Evolutionary conservation across 1,140 invertebrate species (phyloP), one percentile per base, ranked within the genome.

Genomic region (Anastatus disparis): DNA sequence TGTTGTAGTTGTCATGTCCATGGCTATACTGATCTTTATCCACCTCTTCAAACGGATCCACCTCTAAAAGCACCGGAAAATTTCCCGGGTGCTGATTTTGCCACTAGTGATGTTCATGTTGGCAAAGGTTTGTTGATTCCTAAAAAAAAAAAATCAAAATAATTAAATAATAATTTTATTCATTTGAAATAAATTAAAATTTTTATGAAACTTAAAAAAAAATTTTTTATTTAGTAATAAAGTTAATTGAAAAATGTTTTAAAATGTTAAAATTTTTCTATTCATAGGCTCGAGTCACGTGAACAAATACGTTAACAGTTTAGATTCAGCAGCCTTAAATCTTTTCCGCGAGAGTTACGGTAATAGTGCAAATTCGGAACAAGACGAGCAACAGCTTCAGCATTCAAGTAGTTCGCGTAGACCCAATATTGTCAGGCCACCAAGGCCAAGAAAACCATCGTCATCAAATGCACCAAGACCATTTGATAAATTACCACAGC

Each of bases 1-100:
- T 94, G 93, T 73, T 95, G 94, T 77, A 93, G 92, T 1, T 95
- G 94, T 79, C 93, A 94, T 76, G 90, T 95, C 2, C 90, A 92
- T 77, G 92, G 91, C 12, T 93, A 92, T 71, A 83, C 89, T n/a
- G 89, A 91, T 38, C 83, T 90, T 15, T 91, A 89, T 63, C 90
- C 90, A 2, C 90, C 90, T 0, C 78, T 83, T 72, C 81, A 84
- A 24, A 83, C 79, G 42, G 84, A 86, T 55, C 85, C 83, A 6
- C 77, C 80, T 2, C 27, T 66, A 0, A 79, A 79, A 44, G 4
- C 31, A 0, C 78, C 81, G 42, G 85, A 87, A 55, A 70, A 10
- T 2, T 87, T 86, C 26, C 85, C 85, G 1, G 85, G 85, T 0
- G 77, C 72, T 2, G 84, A 85, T 29, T 86, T 86, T 68, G 75